Conservation (phyloP, 2,797 vertebrate genomes). For the Phoxinus dragarum region DNA sequence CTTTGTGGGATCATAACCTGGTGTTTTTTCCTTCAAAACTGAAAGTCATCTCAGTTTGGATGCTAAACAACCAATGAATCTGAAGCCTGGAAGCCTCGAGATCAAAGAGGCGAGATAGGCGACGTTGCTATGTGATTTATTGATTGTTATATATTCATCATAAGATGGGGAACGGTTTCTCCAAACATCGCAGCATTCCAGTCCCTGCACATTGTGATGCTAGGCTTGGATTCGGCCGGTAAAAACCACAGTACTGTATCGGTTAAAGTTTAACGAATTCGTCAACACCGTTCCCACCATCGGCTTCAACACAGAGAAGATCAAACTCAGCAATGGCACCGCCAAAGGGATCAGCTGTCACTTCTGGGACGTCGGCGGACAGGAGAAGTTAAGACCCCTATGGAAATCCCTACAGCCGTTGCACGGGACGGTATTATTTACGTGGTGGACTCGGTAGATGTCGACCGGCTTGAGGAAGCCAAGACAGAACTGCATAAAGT, state of each 20-base stretch:
- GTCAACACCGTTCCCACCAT: conserved; percentile 91
- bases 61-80: background rate
- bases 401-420: conserved; percentile 91
- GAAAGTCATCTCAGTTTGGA: conserved; percentile 23
- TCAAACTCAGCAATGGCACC: conserved; percentile 84
- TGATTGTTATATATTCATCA: conserved; percentile 7
- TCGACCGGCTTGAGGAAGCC: conserved; percentile 86
- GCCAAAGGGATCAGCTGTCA: conserved; percentile 90
- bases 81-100: background rate
- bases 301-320: conserved; percentile 89
- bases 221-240: conserved; percentile 88
- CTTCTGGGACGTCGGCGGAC: conserved; percentile 89
- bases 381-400: conserved; percentile 88
- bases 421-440: conserved; percentile 89
- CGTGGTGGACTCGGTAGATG: conserved; percentile 90
- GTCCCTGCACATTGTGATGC: conserved; percentile 89
- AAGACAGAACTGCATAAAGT: conserved; percentile 89
- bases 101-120: background rate
- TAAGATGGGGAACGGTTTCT: conserved; percentile 86
- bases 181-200: conserved; percentile 88
- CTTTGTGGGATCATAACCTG: background rate
- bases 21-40: background rate
- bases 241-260: conserved; percentile 89
- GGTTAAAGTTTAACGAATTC: conserved; percentile 90
- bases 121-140: conserved; percentile 27